Base-by-base conservation (phyloP, 2,888 invertebrate species). In the Nomada ruficornis region DNA sequence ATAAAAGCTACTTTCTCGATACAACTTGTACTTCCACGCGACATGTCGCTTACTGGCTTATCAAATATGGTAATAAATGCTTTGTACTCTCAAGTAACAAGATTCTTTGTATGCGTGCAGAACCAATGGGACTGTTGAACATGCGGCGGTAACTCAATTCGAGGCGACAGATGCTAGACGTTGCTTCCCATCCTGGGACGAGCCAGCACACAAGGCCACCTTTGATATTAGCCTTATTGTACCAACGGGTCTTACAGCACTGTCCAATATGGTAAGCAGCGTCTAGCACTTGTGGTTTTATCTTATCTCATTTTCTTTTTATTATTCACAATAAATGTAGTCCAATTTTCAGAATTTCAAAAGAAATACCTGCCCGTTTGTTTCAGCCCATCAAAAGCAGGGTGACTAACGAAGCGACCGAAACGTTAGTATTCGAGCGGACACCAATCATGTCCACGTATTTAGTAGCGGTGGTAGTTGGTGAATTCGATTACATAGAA, bases 101-200 rank as follows among this genome's bases (percentile, higher is more conserved):
- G 55, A 57, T 83, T 72, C 15, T 64, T 59, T 76, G 20, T 57
- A 18, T 80, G 75, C 55, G 89, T 91, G 93, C 85, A 96, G 96
- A 77, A 94, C 96, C 36, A 94, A 95, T 69, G 98, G 98, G 13
- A 97, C 97, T 86, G 97, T 97, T 91, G 95, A 96, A 72, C 97
- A 96, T 92, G 97, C 97, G 47, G 98, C 98, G 52, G 98, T 98
- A 80, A 98, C 98, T 71, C 98, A 98, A 94, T 99, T 98, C 93
- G 97, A 98, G 93, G 95, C 98, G 0, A 98, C 97, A 2, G 97
- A 98, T 94, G 99, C 99, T 9, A 95, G 99, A 75, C 95, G 97
- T 88, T 98, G 98, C 92, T 99, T 99, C 92, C 99, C 99, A 3
- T 99, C 99, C 94, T 99, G 98, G 98, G 99, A 99, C 94, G 99